Base-by-base conservation (phyloP, 2,888 invertebrate genomes). In the Endomychus coccineus region DNA sequence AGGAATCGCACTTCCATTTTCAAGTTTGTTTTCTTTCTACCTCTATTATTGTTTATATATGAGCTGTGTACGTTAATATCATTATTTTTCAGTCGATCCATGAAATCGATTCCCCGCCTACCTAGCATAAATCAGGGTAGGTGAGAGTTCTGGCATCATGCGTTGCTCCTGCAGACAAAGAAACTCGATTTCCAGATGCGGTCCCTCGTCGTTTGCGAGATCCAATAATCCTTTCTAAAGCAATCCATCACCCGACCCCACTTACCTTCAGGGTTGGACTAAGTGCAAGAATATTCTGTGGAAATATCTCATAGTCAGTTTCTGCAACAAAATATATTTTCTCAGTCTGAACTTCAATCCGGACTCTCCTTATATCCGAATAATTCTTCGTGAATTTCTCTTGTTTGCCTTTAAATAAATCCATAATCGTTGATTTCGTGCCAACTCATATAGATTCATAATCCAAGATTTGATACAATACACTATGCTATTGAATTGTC, bases 11-110 rank as follows among this genome's bases (percentile, higher is more conserved):
- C 57, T 52, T 53, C 53, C 52, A 55, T 55, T 54, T 54, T 56
- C 54, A 52, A 55, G 52, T 59, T 58, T 58, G 56, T 58, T 59
- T 54, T 54, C 53, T 49, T 48, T 47, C 41, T 32, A 19, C 46
- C 49, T 50, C 52, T 52, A 54, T 58, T 58, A 59, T 60, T 61
- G 59, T 61, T 61, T 59, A 57, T 61, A 57, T 55, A 55, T 54
- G 54, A 44, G 39, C 48, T 48, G 50, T 46, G 55, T 59, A 58
- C 58, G 55, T 56, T 60, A 61, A 60, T 61, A 55, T 61, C 57
- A 61, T 62, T 61, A 59, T 61, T 61, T 54, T 56, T 53, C 55
- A 54, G 48, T 42, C 49, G 54, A 57, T 53, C 56, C 51, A 49
- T 50, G 54, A 49, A 49, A 37, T 37, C 36, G 31, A 37, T 37